Conservation (phyloP, 2,113 vertebrate species). For the Propithecus coquereli region DNA sequence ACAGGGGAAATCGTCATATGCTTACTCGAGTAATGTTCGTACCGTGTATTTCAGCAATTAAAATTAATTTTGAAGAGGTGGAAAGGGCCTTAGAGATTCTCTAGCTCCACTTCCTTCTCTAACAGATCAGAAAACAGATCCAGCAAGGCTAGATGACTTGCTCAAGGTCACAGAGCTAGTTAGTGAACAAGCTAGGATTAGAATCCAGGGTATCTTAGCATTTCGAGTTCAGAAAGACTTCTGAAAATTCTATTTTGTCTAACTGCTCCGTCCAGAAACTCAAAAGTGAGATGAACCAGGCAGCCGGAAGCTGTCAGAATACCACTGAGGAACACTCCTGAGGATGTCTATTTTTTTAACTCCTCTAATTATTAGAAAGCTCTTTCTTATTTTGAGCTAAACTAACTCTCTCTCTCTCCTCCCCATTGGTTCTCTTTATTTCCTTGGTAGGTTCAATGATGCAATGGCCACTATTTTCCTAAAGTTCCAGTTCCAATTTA, state of each 20-base stretch:
- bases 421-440: neutral
- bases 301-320: neutral
- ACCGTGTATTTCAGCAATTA: neutral
- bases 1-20: neutral
- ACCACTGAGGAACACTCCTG: neutral
- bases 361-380: neutral
- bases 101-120: neutral
- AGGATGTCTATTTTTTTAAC: neutral
- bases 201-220: neutral
- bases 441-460: neutral
- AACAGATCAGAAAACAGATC: neutral
- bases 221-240: neutral
- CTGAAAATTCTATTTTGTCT: neutral
- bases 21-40: neutral
- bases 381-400: neutral
- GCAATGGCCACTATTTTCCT: neutral
- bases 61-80: neutral
- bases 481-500: neutral
- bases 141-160: neutral
- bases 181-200: neutral
- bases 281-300: neutral
- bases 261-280: neutral
- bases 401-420: neutral
- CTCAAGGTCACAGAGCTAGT: neutral
- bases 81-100: neutral